Base-by-base conservation (phyloP, 1,140 invertebrate species). In the Intoshia linei region DNA sequence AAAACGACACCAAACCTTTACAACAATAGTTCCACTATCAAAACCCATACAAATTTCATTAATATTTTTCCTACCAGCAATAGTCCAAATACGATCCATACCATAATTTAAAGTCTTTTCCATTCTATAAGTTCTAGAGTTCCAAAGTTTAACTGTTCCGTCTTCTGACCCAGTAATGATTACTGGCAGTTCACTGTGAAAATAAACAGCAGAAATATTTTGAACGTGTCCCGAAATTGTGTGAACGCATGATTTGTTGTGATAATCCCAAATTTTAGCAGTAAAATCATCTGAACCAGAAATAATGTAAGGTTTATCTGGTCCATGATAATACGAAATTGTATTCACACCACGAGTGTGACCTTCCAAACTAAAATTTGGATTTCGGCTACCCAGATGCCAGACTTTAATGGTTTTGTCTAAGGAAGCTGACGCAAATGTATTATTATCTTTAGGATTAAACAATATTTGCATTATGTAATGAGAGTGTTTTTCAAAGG, bases 381-480 rank as follows among this genome's bases (percentile, higher is more conserved):
- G 76, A 2, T 72, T 72, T n/a, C 71, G 69, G 0, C 83, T 90
- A 3, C 87, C 90, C 14, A 93, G 62, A 49, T 92, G 81, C 83
- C 83, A 92, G 10, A 90, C 74, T 66, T 95, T 98, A 4, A 98
- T 70, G 1, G 81, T 92, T 42, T 78, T 69, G 59, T 98, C 90
- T 1, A 98, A 62, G 17, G 84, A 93, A 19, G 84, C 90, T 50
- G 77, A 87, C 4, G 84, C 90, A 62, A 98, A 95, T n/a, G 84
- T 93, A 52, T 98, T 98, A 54, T 93, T 95, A 51, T 99, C 90
- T 55, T 98, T 99, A 0, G 90, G 90, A 62, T 99, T 99, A 44
- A 99, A 77, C 0, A 87, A 83, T 47, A 95, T 75, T 57, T 98
- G 83, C 90, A 99, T 99, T 0, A 98, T 83, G 52, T 95, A 99